These are phyloP conservation scores for Drosophila conformis DNA, from an alignment of 2,888 invertebrate species.

Conservation along the genomic window DNA sequence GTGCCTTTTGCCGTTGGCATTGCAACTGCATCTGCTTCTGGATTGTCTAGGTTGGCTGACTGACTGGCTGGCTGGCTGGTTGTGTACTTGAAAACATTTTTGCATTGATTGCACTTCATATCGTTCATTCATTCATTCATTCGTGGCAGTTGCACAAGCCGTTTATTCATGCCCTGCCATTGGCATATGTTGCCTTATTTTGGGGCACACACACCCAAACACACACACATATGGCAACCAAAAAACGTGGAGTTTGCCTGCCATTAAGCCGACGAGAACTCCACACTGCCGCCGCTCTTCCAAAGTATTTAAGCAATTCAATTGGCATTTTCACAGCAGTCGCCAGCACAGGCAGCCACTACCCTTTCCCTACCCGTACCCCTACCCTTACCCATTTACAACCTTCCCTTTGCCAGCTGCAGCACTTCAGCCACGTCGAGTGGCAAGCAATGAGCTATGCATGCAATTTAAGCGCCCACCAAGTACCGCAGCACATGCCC, in stretches of 20 bases:
- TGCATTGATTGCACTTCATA: conserved; percentile 84
- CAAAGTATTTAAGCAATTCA: conserved; percentile 79
- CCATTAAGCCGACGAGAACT: conserved; percentile 56
- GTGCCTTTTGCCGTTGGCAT: conserved; percentile 11
- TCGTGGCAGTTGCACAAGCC: conserved; percentile 41
- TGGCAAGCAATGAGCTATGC: conserved; percentile 80
- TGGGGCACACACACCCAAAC: conserved; percentile 28
- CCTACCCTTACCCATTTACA: background rate
- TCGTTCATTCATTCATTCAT: conserved; percentile 53
- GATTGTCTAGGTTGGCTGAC: conserved; percentile 37
- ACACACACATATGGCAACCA: conserved; percentile 53
- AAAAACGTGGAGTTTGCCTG: conserved; percentile 51
- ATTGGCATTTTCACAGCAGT: conserved; percentile 73
- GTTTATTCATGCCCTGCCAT: conserved; percentile 67
- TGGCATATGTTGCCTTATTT: conserved; percentile 72
- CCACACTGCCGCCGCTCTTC: conserved; percentile 36
- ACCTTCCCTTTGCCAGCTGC: conserved; percentile 27
- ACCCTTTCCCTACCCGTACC: background rate
- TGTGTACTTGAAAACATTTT: conserved; percentile 75
- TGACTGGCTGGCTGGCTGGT: conserved; percentile 10
- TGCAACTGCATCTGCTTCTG: conserved; percentile 58
- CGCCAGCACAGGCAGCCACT: conserved; percentile 19
- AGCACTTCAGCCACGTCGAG: conserved; percentile 70
- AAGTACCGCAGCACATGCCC: conserved; percentile 32
- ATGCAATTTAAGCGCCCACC: conserved; percentile 73